Evolutionary conservation across 2,113 vertebrate species (phyloP), one percentile per base, ranked within the genome.

Genomic region (Macheiramphus alcinus): DNA sequence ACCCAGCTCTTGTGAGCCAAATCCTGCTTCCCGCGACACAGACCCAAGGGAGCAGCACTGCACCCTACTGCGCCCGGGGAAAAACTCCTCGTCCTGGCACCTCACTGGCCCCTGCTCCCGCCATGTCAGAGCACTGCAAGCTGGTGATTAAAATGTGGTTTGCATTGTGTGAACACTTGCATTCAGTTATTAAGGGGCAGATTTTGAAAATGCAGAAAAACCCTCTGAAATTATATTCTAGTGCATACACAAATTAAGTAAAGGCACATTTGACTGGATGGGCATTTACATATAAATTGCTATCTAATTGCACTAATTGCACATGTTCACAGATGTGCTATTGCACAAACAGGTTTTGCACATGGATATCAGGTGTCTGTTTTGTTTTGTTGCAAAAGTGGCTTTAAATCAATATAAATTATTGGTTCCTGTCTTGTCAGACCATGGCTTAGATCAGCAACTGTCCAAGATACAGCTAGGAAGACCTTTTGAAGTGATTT

Each of bases 201-300:
- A 17, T 32, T 72, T n/a, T 47, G 47, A 50, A 94, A 84, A 56
- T 3, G 65, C 52, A 88, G 80, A 80, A 42, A 47, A 58, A 0
- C 7, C 62, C 61, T 38, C 71, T 58, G 32, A 78, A 86, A 94
- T 89, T 3, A 31, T 84, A 81, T 87, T 76, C 34, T 66, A 66
- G 36, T 8, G 45, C 53, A n/a, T 73, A 56, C 45, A 47, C 86
- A 66, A 73, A 94, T 87, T 84, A 93, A 65, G 80, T 13, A 75
- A 84, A 93, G 38, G 85, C 74, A 27, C 62, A 74, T 96, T 95
- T 86, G 63, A 93, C 55, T 84, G 40, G 45, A 52, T 79, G 74
- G 52, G 40, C 48, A 97, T 97, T 97, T 97, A 67, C 94, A 97
- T 97, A 95, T 94, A 96, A 95, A 97, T 94, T 95, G 84, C 53